A percentile compares a stretch with the other conserved stretches of the same genome.
Conservation (phyloP, 2,113 vertebrate species). For the Calyptomena viridis region DNA sequence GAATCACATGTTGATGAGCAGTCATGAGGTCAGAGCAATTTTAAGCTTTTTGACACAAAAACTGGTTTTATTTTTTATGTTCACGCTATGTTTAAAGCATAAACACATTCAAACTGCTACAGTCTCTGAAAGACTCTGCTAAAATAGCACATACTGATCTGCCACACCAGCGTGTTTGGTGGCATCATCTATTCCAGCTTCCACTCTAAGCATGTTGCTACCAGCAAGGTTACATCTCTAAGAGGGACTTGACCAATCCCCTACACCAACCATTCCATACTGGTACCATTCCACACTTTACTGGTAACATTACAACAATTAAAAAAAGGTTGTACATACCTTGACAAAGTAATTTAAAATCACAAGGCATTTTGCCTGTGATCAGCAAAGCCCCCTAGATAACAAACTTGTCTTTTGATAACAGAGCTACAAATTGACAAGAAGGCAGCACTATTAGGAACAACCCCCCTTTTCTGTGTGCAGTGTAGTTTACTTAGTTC, state of each 20-base stretch:
- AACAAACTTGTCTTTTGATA: background rate
- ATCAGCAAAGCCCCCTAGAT: background rate
- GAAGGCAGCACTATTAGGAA: rapidly evolving
- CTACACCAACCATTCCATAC: background rate
- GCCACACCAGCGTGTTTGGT: background rate
- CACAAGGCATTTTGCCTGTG: background rate
- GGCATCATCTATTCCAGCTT: background rate
- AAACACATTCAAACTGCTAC: background rate
- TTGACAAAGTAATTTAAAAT: background rate
- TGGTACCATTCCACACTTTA: background rate
- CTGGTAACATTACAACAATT: background rate
- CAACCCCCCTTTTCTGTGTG: background rate
- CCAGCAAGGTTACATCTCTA: background rate
- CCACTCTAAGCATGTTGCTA: background rate
- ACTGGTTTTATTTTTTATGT: background rate
- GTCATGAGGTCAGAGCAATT: background rate
- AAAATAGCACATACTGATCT: background rate
- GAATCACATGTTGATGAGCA: background rate
- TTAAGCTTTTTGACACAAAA: background rate
- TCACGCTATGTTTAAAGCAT: background rate
- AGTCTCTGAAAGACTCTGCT: background rate
- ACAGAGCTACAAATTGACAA: background rate
- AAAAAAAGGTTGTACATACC: background rate
- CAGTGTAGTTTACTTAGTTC: background rate
- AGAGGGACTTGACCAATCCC: background rate